Base-by-base conservation (phyloP, 53 echinoderm and acorn worm genomes). In the Astropecten irregularis region DNA sequence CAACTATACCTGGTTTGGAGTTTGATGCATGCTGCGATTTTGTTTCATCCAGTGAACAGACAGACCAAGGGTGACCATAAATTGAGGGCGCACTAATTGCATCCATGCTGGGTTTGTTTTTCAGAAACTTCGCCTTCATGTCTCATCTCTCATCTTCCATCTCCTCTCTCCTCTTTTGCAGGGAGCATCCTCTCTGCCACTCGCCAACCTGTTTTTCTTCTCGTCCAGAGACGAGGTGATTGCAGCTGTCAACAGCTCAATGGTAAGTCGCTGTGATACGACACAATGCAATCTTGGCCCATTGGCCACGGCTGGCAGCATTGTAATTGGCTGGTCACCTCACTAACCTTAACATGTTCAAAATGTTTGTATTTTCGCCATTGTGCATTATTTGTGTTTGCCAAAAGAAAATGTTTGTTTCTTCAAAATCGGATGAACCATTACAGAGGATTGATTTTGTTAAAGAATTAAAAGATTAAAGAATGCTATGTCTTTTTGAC, bases 141-240 rank as follows among this genome's bases (percentile, higher is more conserved):
- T 46, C 22, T 2, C n/a, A n/a, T n/a, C n/a, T n/a, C n/a, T n/a
- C n/a, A n/a, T n/a, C n/a, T n/a, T n/a, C n/a, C n/a, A n/a, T n/a
- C n/a, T n/a, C n/a, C n/a, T n/a, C n/a, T n/a, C n/a, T n/a, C n/a
- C n/a, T n/a, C n/a, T n/a, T n/a, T n/a, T n/a, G n/a, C n/a, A n/a
- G n/a, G n/a, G n/a, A n/a, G n/a, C 59, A 46, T 37, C 30, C 4
- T 23, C 42, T 29, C 42, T 40, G 26, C 40, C 47, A 40, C 0
- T 8, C 0, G 61, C 1, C 28, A 18, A 77, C 36, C 40, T 84
- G 15, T 42, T 84, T n/a, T 84, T 84, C 42, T 89, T 59, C 28
- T 0, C 11, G 3, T 29, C 48, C 27, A 38, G 63, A 9, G 77
- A 76, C 33, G 58, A 61, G 21, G 13, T 77, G 2, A 6, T 84